phyloP scores from a whole-genome alignment of 2,888 invertebrate genomes.

The Thereva nobilitata region DNA sequence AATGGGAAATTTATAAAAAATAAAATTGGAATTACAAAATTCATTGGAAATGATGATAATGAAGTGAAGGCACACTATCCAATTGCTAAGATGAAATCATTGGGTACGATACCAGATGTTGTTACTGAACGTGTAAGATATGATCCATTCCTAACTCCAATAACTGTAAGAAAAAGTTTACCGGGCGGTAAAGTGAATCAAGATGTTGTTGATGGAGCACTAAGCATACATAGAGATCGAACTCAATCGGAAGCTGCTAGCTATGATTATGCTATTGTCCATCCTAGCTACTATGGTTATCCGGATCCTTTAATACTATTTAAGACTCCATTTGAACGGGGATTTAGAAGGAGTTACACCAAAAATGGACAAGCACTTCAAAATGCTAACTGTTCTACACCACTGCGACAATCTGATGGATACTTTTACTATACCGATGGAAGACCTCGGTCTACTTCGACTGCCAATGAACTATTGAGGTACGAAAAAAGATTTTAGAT shows the following conservation, averaged over 20 bases:
- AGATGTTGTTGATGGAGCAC: neutral
- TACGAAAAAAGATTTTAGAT: slow-evolving; percentile 42
- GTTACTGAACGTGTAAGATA: slow-evolving; percentile 53
- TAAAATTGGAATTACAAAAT: slow-evolving; percentile 58
- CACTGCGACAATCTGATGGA: slow-evolving; percentile 50
- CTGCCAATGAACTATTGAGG: slow-evolving; percentile 46
- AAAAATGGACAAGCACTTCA: slow-evolving; percentile 32
- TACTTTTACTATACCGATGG: slow-evolving; percentile 43
- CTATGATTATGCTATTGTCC: slow-evolving; percentile 22
- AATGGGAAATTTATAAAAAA: slow-evolving; percentile 53
- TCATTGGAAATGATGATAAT: slow-evolving; percentile 55
- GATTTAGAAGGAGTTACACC: slow-evolving; percentile 53
- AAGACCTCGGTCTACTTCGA: slow-evolving; percentile 33
- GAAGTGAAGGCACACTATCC: slow-evolving; percentile 47
- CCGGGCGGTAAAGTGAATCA: slow-evolving; percentile 7
- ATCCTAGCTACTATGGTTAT: slow-evolving; percentile 10
- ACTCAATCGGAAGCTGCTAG: neutral
- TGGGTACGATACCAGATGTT: slow-evolving; percentile 58
- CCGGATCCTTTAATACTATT: slow-evolving; percentile 24
- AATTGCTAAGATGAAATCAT: slow-evolving; percentile 57
- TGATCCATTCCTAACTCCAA: slow-evolving; percentile 57
- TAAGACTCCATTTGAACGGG: slow-evolving; percentile 51
- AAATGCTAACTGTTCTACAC: slow-evolving; percentile 52
- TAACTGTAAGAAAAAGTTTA: slow-evolving; percentile 52
- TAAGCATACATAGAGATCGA: neutral